Evolutionary conservation across 2,797 vertebrate species (phyloP), one percentile per base, ranked within the genome.

Genomic region (Yasuhikotakia modesta): DNA sequence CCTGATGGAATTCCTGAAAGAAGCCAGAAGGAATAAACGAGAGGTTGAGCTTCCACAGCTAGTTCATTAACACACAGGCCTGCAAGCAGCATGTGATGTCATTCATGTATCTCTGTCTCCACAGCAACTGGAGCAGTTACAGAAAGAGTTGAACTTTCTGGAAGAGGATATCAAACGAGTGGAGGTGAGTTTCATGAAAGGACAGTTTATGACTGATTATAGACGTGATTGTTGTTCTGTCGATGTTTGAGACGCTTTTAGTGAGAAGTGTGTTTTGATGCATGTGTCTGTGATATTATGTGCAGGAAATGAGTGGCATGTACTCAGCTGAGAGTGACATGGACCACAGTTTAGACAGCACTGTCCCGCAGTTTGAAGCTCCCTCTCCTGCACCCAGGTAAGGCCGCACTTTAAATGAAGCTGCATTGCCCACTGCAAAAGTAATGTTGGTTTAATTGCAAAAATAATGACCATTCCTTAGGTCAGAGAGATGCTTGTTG

Each of bases 141-240:
- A 99, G 91, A 99, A 99, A 90, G 98, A 99, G 87, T 91, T 99
- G 52, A 97, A 94, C 92, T 97, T 98, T 86, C 92, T 99, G 81
- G 97, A 99, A 89, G 97, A 99, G 78, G 98, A 99, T 91, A 98
- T 99, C 86, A 99, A 99, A 86, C 94, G 96, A 86, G 98, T 99
- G 22, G 96, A 99, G 96, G 98, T 99, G 90, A 94, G 76, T 71
- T 55, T 64, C 21, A 27, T 53, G 11, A n/a, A n/a, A n/a, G n/a
- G n/a, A n/a, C n/a, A n/a, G n/a, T n/a, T n/a, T n/a, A n/a, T n/a
- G n/a, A n/a, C n/a, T n/a, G n/a, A n/a, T n/a, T n/a, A n/a, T n/a
- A n/a, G n/a, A n/a, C n/a, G n/a, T n/a, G n/a, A n/a, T n/a, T n/a
- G n/a, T n/a, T n/a, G 7, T 43, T 55, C 14, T 19, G 13, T 1